Evolutionary conservation across 2,888 invertebrate genomes (phyloP).

Genomic region (Hetaerina titia): DNA sequence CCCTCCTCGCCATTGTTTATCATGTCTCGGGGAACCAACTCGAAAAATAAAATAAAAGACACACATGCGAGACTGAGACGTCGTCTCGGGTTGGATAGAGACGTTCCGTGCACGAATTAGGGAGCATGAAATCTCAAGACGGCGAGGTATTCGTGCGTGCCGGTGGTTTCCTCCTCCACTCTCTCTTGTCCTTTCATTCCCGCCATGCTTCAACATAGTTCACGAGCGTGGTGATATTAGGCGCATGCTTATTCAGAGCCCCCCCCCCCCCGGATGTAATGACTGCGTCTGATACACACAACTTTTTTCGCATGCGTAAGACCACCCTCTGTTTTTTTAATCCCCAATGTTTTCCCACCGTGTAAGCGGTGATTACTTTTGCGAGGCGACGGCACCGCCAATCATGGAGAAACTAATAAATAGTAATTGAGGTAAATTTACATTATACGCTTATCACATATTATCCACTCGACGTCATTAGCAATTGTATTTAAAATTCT

Average conservation of each 20-base stretch:
- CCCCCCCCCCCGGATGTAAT: not conserved
- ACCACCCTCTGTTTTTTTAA: too few species aligned
- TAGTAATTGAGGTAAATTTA: too few species aligned
- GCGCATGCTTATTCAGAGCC: not conserved
- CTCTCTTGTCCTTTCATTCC: not conserved
- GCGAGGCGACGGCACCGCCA: too few species aligned
- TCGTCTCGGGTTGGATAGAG: not conserved
- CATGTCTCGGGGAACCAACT: not conserved
- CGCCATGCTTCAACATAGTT: not conserved
- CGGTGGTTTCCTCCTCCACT: not conserved
- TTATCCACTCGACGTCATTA: too few species aligned
- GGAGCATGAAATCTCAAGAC: not conserved
- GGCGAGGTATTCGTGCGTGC: not conserved
- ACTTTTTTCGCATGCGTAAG: not conserved
- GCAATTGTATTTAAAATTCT: too few species aligned
- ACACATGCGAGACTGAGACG: not conserved
- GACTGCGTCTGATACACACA: not conserved
- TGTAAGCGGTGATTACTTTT: too few species aligned
- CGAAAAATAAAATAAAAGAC: not conserved
- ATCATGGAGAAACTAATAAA: too few species aligned
- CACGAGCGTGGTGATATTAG: not conserved
- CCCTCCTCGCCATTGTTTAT: not conserved
- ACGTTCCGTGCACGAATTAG: not conserved
- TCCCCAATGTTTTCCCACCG: too few species aligned
- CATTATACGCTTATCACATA: too few species aligned